Base-by-base conservation (phyloP, 2,888 invertebrate species). In the Oligia fasciuncula region DNA sequence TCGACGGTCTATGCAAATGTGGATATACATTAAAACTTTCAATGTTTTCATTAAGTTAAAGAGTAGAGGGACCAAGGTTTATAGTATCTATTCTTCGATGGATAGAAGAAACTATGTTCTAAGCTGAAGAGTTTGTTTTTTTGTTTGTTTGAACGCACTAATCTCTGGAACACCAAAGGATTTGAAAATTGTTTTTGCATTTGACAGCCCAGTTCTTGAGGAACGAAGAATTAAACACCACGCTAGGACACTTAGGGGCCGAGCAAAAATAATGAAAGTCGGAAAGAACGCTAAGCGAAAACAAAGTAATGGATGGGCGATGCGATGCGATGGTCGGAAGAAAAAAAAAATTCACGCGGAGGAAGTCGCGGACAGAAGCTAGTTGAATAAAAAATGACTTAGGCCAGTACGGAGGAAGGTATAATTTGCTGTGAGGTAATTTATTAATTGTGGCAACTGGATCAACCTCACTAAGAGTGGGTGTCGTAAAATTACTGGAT, bases 21-120 rank as follows among this genome's bases (percentile, higher is more conserved):
- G 8, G 65, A 63, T 72, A 62, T 49, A 67, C 29, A 62, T 67
- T n/a, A 17, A 66, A 86, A 84, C 71, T 74, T 85, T 43, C 9
- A 84, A 85, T 73, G 87, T 60, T 75, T 85, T 84, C 66, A 85
- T 77, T 87, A 75, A 57, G 43, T 35, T 76, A 35, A 35, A 57
- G 19, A 49, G 49, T 43, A 43, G 35, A 54, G 35, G 40, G n/a
- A 43, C 14, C 49, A 77, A 35, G 62, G 49, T 72, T 51, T 49
- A 54, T 40, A 11, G 29, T 83, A 11, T 29, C 29, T 29, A 29
- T 43, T 43, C 5, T 40, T 62, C 11, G 19, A 67, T 54, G 14
- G 3, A 4, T 62, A 29, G 54, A 62, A 17, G 13, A 57, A 54
- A 40, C 60, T n/a, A 6, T 40, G 19, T 19, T 54, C 54, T 60